A percentile compares a stretch with the other conserved stretches of the same genome.
Conservation (phyloP, 2,113 vertebrate genomes). For the Narcine bancroftii region DNA sequence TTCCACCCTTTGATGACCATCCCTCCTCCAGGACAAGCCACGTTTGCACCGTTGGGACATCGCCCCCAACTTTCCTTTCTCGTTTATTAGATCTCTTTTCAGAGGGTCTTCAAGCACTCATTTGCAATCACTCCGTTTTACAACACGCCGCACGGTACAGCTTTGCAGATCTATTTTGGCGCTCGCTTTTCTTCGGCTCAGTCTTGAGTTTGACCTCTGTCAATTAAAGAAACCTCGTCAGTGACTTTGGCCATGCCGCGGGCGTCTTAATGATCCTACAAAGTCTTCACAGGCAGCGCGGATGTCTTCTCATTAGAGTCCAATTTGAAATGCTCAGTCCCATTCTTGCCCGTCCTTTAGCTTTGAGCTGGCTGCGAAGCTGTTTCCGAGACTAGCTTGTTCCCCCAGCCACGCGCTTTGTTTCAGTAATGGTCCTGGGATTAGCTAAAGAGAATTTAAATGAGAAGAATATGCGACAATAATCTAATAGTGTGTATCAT, state of each 20-base stretch:
- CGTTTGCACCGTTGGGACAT: not conserved
- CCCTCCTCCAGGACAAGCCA: no score
- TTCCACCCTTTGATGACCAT: not conserved
- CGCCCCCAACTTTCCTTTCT: slow-evolving; percentile 22
- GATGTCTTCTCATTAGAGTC: slow-evolving; percentile 48
- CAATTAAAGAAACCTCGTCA: slow-evolving; percentile 44
- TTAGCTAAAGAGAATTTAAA: slow-evolving; percentile 32
- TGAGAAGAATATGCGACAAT: slow-evolving; percentile 16
- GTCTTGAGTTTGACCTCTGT: slow-evolving; percentile 48
- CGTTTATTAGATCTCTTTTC: slow-evolving; percentile 69
- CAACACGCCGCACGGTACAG: slow-evolving; percentile 56
- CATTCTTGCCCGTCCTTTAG: not conserved
- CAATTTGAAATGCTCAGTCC: slow-evolving; percentile 44
- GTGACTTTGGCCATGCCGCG: slow-evolving; percentile 40
- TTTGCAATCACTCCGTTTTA: slow-evolving; percentile 68
- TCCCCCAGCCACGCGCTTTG: not conserved
- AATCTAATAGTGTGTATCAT: slow-evolving; percentile 26
- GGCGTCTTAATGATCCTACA: slow-evolving; percentile 50
- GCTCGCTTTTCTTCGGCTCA: slow-evolving; percentile 39
- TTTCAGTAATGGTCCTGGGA: not conserved
- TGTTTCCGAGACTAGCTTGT: not conserved
- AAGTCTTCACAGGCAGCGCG: slow-evolving; percentile 43
- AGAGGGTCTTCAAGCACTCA: slow-evolving; percentile 71
- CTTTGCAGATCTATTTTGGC: slow-evolving; percentile 42
- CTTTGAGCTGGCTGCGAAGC: not conserved